phyloP scores from a whole-genome alignment of 1,140 invertebrate species.

The Anthonomus grandis region DNA sequence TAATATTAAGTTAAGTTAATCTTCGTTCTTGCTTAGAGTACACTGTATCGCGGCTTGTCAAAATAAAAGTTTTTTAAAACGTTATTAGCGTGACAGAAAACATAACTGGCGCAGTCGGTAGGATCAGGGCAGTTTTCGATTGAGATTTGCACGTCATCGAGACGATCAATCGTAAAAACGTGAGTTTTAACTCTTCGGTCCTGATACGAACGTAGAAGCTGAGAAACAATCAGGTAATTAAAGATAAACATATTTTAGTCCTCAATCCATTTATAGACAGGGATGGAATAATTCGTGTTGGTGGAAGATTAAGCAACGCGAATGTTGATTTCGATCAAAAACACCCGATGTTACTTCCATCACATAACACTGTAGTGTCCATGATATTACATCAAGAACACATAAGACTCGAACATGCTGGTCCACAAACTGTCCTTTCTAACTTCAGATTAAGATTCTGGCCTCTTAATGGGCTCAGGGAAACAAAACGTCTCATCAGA shows the following conservation, averaged over 20 bases:
- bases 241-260: conserved; percentile 5
- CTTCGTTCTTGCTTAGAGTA: no score
- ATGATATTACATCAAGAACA: conserved; percentile 18
- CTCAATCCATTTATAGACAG: conserved; percentile 25
- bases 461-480: conserved; percentile 8
- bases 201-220: no score
- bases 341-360: conserved; percentile 23
- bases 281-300: conserved; percentile 32
- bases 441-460: conserved; percentile 20
- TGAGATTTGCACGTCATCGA: no score
- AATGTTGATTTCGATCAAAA: conserved; percentile 23
- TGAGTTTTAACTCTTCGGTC: no score
- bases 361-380: conserved; percentile 8
- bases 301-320: conserved; percentile 33
- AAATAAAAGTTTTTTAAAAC: no score
- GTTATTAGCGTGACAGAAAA: no score
- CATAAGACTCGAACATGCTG: conserved; percentile 16
- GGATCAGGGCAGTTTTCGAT: no score
- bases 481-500: conserved; percentile 12
- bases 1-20: no score
- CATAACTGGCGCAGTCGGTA: no score
- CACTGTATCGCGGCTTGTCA: no score
- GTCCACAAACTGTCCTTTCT: conserved; percentile 12
- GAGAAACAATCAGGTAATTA: no score
- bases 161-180: no score